Percentiles rank a stretch among this genome's conserved stretches.
These are phyloP conservation scores for Prietella phreatophila DNA, from an alignment of 2,113 vertebrate genomes.

Conservation along the genomic window DNA sequence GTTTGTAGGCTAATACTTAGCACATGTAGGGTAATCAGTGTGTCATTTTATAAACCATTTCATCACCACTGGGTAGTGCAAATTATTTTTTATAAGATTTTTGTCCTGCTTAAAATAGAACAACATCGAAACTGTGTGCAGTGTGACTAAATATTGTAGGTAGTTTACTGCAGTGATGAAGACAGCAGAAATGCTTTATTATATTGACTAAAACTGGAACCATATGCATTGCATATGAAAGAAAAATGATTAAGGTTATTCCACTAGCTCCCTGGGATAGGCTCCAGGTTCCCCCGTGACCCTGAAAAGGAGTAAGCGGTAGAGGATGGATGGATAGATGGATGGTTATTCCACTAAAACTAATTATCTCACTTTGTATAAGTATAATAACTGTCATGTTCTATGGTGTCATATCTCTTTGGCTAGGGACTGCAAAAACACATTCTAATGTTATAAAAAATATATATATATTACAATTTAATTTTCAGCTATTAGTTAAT, in stretches of 20 bases:
- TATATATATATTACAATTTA: not conserved
- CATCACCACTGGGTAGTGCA: not conserved
- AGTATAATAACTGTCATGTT: not conserved
- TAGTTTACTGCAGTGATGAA: not conserved
- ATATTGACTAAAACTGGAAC: not conserved
- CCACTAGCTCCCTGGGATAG: not conserved
- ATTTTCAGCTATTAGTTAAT: not conserved
- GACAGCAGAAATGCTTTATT: not conserved
- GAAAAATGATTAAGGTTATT: not conserved
- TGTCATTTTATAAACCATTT: slow-evolving; percentile 21
- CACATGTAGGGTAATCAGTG: slow-evolving; percentile 18
- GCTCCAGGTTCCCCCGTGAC: too few relatives aligned
- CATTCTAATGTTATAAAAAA: slow-evolving; percentile 8
- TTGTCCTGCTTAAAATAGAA: slow-evolving; percentile 23
- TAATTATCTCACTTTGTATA: slow-evolving; percentile 14
- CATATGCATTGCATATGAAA: not conserved
- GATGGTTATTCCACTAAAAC: not conserved
- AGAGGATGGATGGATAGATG: too few relatives aligned
- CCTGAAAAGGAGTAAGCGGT: too few relatives aligned
- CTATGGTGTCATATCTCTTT: not conserved
- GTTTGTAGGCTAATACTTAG: slow-evolving; percentile 11
- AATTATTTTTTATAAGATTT: not conserved
- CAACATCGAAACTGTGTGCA: not conserved
- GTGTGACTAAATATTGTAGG: not conserved
- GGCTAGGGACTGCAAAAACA: not conserved